Evolutionary conservation across 2,113 vertebrate species (phyloP), one percentile per base, ranked within the genome.

Genomic region (Festucalex cinctus): DNA sequence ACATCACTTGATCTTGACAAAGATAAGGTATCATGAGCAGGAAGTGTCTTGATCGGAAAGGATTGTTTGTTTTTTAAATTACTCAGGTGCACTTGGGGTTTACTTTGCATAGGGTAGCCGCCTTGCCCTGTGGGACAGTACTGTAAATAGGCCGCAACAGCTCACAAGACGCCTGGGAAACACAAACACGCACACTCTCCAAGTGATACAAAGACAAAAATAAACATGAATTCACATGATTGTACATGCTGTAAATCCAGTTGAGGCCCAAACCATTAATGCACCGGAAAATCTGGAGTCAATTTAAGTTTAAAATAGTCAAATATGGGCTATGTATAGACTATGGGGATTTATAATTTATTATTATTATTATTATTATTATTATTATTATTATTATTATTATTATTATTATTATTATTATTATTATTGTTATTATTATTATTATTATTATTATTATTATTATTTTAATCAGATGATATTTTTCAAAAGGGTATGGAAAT

Each of bases 101-200:
- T 77, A 67, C 76, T 82, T 85, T 85, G 75, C 73, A 70, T 56
- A n/a, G 66, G 13, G 63, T 69, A 60, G 26, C 65, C 19, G 61
- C 51, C 63, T 68, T 35, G 64, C 74, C 80, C 73, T 58, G 71
- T 57, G 74, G 73, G 76, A 76, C 28, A 14, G 51, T 46, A 39
- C 68, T 81, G 81, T 82, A 89, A 90, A 90, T 84, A 89, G 78
- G 57, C 74, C 76, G 80, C 75, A 81, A 81, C 56, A 3, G 67
- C 75, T 83, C 72, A 70, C 78, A 68, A 19, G 65, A 62, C 63
- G 54, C 59, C 56, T 74, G 53, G 71, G 68, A 63, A 73, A 74
- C 66, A 51, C 65, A 68, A 9, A 22, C 19, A 58, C 36, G 1
- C 58, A 61, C 59, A 61, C 36, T 39, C 48, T 66, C 46, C 26